Percentiles rank a stretch among this genome's conserved stretches.
These are phyloP conservation scores for Mus spicilegus DNA, from an alignment of 2,113 vertebrate species.

Conservation along the genomic window DNA sequence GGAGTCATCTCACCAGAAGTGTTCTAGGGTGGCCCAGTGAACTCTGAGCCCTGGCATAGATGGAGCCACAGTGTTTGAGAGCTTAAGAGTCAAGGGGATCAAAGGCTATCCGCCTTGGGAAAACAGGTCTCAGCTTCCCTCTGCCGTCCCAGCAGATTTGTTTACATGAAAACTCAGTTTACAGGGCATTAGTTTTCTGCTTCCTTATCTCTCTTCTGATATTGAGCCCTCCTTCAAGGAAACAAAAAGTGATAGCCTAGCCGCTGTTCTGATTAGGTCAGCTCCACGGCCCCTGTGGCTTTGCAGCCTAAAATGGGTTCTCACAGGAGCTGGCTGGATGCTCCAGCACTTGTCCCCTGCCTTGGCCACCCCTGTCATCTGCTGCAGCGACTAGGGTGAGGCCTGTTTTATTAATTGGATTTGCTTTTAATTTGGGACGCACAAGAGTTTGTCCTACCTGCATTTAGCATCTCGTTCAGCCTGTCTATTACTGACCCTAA, in stretches of 20 bases:
- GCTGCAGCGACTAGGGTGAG: slow-evolving; percentile 69
- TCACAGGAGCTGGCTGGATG: neutral
- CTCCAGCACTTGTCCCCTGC: slow-evolving; percentile 5
- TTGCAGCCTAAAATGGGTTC: neutral
- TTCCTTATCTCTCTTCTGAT: slow-evolving; percentile 73
- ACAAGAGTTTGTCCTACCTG: slow-evolving; percentile 84
- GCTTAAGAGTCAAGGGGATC: slow-evolving; percentile 62
- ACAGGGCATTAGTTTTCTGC: slow-evolving; percentile 76
- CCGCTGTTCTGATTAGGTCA: neutral
- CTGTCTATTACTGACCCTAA: slow-evolving; percentile 87
- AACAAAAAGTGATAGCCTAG: neutral
- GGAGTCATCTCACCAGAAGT: neutral
- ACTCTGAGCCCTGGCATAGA: slow-evolving; percentile 27
- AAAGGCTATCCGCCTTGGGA: slow-evolving; percentile 72
- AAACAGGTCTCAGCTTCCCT: slow-evolving; percentile 59
- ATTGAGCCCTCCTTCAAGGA: slow-evolving; percentile 44
- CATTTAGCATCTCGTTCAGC: slow-evolving; percentile 83
- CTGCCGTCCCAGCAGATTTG: slow-evolving; percentile 64
- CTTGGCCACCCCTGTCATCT: slow-evolving; percentile 75
- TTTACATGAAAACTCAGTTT: slow-evolving; percentile 77
- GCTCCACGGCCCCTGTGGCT: slow-evolving; percentile 51
- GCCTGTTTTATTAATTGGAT: slow-evolving; percentile 86
- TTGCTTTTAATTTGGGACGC: slow-evolving; percentile 86
- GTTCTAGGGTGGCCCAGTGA: slow-evolving; percentile 59
- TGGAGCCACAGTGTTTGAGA: slow-evolving; percentile 59